phyloP scores from a whole-genome alignment of 2,113 vertebrate genomes.

The Brienomyrus brachyistius region DNA sequence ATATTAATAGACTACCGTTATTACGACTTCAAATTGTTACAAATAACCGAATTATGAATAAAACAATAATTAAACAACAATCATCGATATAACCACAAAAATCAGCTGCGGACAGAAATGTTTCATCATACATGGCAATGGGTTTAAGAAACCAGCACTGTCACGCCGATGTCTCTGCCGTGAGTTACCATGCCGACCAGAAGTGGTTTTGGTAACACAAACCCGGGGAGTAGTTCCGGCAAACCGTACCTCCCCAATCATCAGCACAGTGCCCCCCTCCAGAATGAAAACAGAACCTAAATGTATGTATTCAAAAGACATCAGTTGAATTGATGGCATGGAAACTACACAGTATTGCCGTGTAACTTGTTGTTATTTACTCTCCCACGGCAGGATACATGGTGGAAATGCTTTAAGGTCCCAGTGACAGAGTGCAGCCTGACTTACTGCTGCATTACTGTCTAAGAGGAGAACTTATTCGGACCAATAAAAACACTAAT shows the following conservation, averaged over 20 bases:
- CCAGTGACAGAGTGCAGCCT: slow-evolving; percentile 57
- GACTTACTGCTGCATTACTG: slow-evolving; percentile 69
- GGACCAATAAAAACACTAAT: slow-evolving; percentile 70
- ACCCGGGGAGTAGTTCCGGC: not conserved
- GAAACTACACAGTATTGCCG: slow-evolving; percentile 64
- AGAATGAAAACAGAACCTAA: slow-evolving; percentile 22
- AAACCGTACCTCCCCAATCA: not conserved
- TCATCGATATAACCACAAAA: not conserved
- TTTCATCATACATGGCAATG: not conserved
- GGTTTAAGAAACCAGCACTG: not conserved
- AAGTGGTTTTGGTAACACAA: not conserved
- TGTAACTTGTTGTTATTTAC: slow-evolving; percentile 56
- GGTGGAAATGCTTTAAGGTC: slow-evolving; percentile 69
- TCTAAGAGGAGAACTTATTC: slow-evolving; percentile 71
- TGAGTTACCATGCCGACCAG: not conserved
- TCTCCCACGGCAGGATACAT: slow-evolving; percentile 53
- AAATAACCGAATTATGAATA: slow-evolving; percentile 7
- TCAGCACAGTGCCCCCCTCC: not conserved
- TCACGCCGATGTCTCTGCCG: not conserved
- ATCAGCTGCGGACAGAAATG: not conserved
- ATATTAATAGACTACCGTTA: slow-evolving; percentile 18
- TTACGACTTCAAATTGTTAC: not conserved
- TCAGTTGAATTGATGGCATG: slow-evolving; percentile 51
- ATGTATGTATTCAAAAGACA: slow-evolving; percentile 53
- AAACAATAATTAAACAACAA: slow-evolving; percentile 9